Conservation (phyloP, 2,888 invertebrate genomes). For the Sphaerophoria taeniata region DNA sequence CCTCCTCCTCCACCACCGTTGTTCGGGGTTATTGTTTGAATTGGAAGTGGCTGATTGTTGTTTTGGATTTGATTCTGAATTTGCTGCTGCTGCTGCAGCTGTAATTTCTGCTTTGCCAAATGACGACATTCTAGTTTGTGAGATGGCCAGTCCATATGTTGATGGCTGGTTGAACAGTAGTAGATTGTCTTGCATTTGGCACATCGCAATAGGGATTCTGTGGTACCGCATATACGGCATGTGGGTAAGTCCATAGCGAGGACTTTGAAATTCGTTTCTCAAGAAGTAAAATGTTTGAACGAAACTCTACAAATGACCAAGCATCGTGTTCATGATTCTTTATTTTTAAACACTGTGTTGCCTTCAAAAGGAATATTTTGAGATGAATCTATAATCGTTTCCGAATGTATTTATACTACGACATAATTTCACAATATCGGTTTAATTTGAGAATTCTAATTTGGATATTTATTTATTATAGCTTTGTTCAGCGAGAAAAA, state of each 20-base stretch:
- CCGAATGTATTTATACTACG: too few relatives aligned
- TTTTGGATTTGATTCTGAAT: slow-evolving; percentile 77
- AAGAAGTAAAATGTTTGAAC: too few relatives aligned
- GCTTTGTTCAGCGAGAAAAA: too few relatives aligned
- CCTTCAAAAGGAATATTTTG: too few relatives aligned
- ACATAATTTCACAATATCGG: too few relatives aligned
- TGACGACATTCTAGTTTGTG: slow-evolving; percentile 87
- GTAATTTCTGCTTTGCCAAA: slow-evolving; percentile 79
- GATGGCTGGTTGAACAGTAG: slow-evolving; percentile 92
- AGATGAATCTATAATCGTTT: too few relatives aligned
- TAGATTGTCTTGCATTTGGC: slow-evolving; percentile 88
- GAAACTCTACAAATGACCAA: too few relatives aligned
- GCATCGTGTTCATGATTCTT: too few relatives aligned
- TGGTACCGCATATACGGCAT: slow-evolving; percentile 80
- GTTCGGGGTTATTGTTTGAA: slow-evolving; percentile 39
- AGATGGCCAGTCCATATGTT: slow-evolving; percentile 90
- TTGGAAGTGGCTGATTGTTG: slow-evolving; percentile 54
- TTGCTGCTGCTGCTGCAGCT: slow-evolving; percentile 76
- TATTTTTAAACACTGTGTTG: too few relatives aligned
- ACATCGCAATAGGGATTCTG: slow-evolving; percentile 86
- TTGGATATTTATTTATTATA: too few relatives aligned
- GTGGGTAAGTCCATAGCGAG: slow-evolving; percentile 75
- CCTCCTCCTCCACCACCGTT: slow-evolving; percentile 26
- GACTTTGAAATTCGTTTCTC: background rate
- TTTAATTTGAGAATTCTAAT: too few relatives aligned